Conservation (phyloP, 30 jellyfish, hydroid and myxozoan genomes). For the Mastigias papua region DNA sequence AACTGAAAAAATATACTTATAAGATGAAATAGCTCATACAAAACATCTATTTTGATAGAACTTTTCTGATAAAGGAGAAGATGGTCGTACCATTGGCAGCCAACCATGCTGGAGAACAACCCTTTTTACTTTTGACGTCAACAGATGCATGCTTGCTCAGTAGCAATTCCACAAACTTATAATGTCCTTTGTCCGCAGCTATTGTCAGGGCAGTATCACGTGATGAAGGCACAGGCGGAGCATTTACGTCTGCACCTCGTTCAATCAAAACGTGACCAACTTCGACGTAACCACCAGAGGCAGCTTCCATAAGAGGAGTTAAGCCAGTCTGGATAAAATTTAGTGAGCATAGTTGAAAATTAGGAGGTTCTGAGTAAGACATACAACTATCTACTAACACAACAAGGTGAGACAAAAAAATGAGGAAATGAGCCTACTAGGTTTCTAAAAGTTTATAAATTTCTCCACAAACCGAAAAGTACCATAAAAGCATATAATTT, state of each 20-base stretch:
- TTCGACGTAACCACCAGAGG: conserved; percentile 97
- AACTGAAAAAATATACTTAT: too few relatives aligned
- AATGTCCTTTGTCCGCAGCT: conserved; percentile 99
- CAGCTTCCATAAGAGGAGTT: conserved; percentile 99
- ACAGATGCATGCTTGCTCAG: conserved; percentile 77
- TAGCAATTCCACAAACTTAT: conserved; percentile 89
- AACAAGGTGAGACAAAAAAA: too few relatives aligned
- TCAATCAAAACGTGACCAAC: conserved; percentile 97
- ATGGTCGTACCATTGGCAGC: conserved; percentile 88
- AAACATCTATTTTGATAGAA: too few relatives aligned
- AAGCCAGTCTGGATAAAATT: conserved; percentile 87
- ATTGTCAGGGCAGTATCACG: conserved; percentile 97
- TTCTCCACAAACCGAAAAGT: too few relatives aligned
- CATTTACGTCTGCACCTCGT: conserved; percentile 98
- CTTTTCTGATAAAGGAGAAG: neutral
- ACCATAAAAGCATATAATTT: too few relatives aligned
- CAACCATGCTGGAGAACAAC: conserved; percentile 97
- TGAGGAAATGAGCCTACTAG: too few relatives aligned
- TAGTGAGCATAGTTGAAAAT: neutral
- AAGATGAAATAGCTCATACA: too few relatives aligned
- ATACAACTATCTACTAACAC: too few relatives aligned
- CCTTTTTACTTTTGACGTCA: conserved; percentile 95
- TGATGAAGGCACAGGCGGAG: conserved; percentile 98
- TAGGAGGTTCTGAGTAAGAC: neutral
- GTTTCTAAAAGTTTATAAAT: too few relatives aligned